Evolutionary conservation across 2,797 vertebrate species (phyloP).

Genomic region (Astyanax mexicanus): DNA sequence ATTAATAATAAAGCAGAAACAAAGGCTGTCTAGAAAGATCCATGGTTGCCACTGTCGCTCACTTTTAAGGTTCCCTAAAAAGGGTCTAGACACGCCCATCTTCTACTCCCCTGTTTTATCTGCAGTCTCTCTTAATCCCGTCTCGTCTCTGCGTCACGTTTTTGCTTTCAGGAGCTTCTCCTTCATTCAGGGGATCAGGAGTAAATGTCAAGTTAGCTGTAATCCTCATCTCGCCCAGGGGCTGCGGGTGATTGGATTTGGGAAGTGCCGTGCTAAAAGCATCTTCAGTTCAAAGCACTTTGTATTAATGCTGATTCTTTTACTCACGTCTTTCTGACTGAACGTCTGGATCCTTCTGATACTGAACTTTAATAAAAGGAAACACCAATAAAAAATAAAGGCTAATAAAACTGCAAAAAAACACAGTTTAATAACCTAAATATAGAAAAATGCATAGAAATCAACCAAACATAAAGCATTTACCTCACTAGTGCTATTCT

Average conservation of each 20-base stretch:
- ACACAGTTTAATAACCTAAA: no score
- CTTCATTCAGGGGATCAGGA: not conserved
- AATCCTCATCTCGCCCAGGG: not conserved
- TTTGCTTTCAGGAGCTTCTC: constrained; percentile 1
- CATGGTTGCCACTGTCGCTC: no score
- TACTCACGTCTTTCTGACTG: not conserved
- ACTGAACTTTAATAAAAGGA: no score
- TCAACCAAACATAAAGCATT: no score
- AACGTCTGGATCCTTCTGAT: not conserved
- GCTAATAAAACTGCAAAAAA: no score
- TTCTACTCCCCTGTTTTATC: not conserved
- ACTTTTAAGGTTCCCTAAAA: no score
- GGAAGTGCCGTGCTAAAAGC: constrained; percentile 5
- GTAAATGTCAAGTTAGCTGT: constrained; percentile 7
- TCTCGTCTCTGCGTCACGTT: not conserved
- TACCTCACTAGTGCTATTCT: no score
- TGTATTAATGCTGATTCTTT: not conserved
- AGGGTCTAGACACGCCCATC: no score
- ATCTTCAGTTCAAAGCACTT: constrained; percentile 4
- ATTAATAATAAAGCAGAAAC: no score
- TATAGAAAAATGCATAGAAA: no score
- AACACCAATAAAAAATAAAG: no score
- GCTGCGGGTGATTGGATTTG: constrained; percentile 3
- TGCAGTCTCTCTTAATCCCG: not conserved
- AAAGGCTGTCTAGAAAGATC: no score